Percentiles rank a stretch among this genome's conserved stretches.
These are phyloP conservation scores for Elaphurus davidianus DNA, from an alignment of 2,113 vertebrate species.

Conservation along the genomic window DNA sequence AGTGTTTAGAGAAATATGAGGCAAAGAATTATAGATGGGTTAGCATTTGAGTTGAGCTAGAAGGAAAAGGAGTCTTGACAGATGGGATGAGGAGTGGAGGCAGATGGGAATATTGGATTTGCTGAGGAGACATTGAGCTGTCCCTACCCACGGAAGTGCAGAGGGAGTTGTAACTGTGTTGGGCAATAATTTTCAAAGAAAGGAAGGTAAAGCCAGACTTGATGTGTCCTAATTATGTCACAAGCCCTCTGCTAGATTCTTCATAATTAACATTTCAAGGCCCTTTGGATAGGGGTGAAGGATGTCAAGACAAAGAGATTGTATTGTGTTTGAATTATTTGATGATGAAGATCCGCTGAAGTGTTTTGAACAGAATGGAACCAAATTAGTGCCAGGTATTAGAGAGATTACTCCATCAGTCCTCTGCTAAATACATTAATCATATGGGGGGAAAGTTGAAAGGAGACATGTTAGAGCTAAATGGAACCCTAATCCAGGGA, in stretches of 20 bases:
- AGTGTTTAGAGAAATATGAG: neutral
- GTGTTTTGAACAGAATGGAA: neutral
- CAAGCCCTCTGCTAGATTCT: neutral
- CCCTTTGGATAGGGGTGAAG: neutral
- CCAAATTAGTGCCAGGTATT: neutral
- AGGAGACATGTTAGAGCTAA: neutral
- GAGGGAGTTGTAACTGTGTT: neutral
- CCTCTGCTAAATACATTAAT: neutral
- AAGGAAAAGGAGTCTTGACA: neutral
- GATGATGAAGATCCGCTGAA: neutral
- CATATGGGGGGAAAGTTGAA: neutral
- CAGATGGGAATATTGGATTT: neutral
- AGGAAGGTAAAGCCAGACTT: neutral
- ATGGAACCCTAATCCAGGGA: neutral
- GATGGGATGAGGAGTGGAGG: neutral
- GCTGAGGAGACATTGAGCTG: neutral
- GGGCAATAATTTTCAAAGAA: neutral
- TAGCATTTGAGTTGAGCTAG: neutral
- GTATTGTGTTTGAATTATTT: neutral
- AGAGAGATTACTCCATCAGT: neutral
- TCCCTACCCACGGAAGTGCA: neutral
- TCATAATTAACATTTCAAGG: neutral
- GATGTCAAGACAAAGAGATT: neutral
- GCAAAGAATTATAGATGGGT: neutral
- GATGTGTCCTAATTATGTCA: neutral